A percentile compares a stretch with the other conserved stretches of the same genome.
Conservation (phyloP, 2,797 vertebrate species). For the Hoplostethus atlanticus region DNA sequence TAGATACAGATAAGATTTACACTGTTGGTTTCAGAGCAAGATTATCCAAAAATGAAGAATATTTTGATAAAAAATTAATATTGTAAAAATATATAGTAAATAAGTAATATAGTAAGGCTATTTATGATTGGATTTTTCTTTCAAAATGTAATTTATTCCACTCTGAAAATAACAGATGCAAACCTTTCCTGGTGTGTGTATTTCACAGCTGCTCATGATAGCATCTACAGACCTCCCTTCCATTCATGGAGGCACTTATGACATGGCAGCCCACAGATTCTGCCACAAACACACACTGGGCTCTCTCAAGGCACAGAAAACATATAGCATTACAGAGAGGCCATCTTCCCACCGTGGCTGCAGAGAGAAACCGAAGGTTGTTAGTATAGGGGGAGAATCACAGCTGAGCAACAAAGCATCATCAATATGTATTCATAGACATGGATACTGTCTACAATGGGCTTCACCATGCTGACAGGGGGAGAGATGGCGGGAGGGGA, state of each 20-base stretch:
- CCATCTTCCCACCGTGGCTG: slow-evolving; percentile 83
- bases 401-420: slow-evolving; percentile 86
- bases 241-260: slow-evolving; percentile 74
- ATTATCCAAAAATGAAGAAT: slow-evolving; percentile 7
- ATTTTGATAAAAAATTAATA: slow-evolving; percentile 1
- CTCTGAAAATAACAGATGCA: slow-evolving; percentile 77
- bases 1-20: slow-evolving; percentile 51
- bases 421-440: slow-evolving; percentile 88
- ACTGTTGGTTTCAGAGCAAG: slow-evolving; percentile 72
- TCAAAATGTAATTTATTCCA: neutral
- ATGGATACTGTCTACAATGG: slow-evolving; percentile 90
- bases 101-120: too few species aligned
- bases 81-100: too few species aligned
- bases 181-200: slow-evolving; percentile 55
- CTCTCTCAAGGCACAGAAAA: slow-evolving; percentile 83
- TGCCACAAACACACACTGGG: slow-evolving; percentile 76
- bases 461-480: slow-evolving; percentile 91
- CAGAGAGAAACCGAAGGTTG: slow-evolving; percentile 85
- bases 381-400: slow-evolving; percentile 88
- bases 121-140: slow-evolving; percentile 15
- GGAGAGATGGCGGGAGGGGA: slow-evolving; percentile 89
- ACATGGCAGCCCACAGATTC: slow-evolving; percentile 77
- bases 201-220: slow-evolving; percentile 60
- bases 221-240: slow-evolving; percentile 73
- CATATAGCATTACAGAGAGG: slow-evolving; percentile 81